Conservation (phyloP, 2,113 vertebrate genomes). For the Archocentrus centrarchus region DNA sequence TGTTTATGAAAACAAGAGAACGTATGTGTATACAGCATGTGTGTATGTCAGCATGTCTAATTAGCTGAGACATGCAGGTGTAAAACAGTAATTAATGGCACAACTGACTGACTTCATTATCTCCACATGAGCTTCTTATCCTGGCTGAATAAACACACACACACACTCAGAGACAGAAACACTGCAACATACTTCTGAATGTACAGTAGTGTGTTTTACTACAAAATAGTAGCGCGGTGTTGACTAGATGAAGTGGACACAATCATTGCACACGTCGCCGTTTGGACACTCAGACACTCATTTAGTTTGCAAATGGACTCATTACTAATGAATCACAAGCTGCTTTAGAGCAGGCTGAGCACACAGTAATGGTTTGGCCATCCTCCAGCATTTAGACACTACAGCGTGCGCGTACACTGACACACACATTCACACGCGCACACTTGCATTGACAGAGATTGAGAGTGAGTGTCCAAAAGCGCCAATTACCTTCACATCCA, state of each 20-base stretch:
- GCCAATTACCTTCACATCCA: constrained; percentile 74
- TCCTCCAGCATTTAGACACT: constrained; percentile 64
- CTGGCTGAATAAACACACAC: constrained; percentile 31
- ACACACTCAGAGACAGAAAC: constrained; percentile 7
- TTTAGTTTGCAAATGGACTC: constrained; percentile 79
- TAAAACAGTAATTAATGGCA: constrained; percentile 80
- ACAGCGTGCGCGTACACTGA: constrained; percentile 6
- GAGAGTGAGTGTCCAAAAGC: constrained; percentile 69
- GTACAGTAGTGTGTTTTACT: constrained; percentile 3
- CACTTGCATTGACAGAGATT: constrained; percentile 64
- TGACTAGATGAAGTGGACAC: constrained; percentile 46
- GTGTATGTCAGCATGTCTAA: constrained; percentile 72
- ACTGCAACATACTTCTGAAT: neutral
- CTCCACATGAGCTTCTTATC: constrained; percentile 57
- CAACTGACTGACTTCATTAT: constrained; percentile 75
- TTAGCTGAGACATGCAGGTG: constrained; percentile 78
- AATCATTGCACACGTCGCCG: constrained; percentile 38
- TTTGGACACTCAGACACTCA: constrained; percentile 70
- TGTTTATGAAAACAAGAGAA: neutral
- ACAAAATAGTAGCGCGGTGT: constrained; percentile 1
- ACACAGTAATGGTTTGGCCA: constrained; percentile 73
- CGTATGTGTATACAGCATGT: neutral
- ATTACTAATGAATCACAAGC: constrained; percentile 79
- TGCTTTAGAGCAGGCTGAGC: constrained; percentile 72
- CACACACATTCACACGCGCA: constrained; percentile 35